Evolutionary conservation across 2,113 vertebrate genomes (phyloP).

Genomic region (Polypterus bichir): DNA sequence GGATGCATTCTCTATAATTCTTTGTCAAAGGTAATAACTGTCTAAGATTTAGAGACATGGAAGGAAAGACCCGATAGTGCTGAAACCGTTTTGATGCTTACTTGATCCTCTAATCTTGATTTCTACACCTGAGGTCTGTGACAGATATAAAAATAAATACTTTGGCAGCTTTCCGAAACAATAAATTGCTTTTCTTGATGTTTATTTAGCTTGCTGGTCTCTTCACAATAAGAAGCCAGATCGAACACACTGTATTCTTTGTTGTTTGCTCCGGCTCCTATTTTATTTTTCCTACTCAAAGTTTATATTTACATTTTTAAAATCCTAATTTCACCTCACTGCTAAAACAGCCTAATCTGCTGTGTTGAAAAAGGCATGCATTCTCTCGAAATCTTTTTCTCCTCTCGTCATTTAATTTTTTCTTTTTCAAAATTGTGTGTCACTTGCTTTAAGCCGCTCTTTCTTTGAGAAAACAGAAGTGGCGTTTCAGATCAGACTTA

Average conservation of each 20-base stretch:
- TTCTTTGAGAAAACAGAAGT: too few relatives aligned
- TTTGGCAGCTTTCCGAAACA: slow-evolving; percentile 20
- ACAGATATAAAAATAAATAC: slow-evolving; percentile 21
- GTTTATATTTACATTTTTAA: too few relatives aligned
- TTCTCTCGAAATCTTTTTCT: too few relatives aligned
- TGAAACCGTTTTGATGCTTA: slow-evolving; percentile 29
- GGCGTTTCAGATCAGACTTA: too few relatives aligned
- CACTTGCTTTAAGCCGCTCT: too few relatives aligned
- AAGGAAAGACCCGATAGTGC: slow-evolving; percentile 25
- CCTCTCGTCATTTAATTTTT: too few relatives aligned
- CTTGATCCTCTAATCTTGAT: slow-evolving; percentile 27
- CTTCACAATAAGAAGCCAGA: slow-evolving; percentile 23
- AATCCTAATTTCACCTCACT: too few relatives aligned
- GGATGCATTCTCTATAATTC: slow-evolving; percentile 30
- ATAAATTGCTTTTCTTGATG: slow-evolving; percentile 25
- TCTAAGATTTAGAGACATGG: slow-evolving; percentile 23
- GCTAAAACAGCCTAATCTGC: too few relatives aligned
- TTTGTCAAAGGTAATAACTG: slow-evolving; percentile 35
- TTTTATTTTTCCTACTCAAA: too few relatives aligned
- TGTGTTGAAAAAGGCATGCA: too few relatives aligned
- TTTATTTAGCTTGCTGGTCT: slow-evolving; percentile 30
- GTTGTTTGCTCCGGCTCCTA: too few relatives aligned
- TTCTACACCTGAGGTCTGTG: slow-evolving; percentile 26
- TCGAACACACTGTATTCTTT: neutral
- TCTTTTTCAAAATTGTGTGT: too few relatives aligned